Evolutionary conservation across 1,140 invertebrate species (phyloP).

Genomic region (Drosophila biarmipes): DNA sequence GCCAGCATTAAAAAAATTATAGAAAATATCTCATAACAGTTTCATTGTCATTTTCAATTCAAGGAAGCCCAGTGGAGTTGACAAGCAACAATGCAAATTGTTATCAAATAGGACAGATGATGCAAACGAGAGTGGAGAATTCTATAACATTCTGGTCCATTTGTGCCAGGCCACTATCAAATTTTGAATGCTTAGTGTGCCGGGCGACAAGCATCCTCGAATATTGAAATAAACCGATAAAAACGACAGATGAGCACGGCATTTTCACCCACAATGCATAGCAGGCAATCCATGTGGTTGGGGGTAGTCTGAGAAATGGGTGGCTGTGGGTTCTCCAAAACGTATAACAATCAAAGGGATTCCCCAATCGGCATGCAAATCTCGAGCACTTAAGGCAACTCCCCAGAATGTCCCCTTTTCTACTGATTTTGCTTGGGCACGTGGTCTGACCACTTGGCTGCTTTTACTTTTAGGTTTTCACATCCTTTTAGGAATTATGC

Average conservation of each 20-base stretch:
- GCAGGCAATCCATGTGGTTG: slow-evolving; percentile 21
- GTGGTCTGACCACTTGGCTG: slow-evolving; percentile 61
- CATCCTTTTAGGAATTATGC: background rate
- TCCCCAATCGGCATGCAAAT: slow-evolving; percentile 59
- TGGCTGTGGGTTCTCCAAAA: slow-evolving; percentile 20
- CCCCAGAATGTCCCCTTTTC: slow-evolving; percentile 52
- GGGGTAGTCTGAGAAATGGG: background rate
- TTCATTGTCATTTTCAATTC: slow-evolving; percentile 46
- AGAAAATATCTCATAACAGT: slow-evolving; percentile 20
- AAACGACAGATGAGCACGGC: slow-evolving; percentile 60
- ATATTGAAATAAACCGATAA: slow-evolving; percentile 68
- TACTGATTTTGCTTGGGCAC: slow-evolving; percentile 34
- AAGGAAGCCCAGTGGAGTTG: slow-evolving; percentile 11
- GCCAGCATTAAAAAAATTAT: slow-evolving; percentile 13
- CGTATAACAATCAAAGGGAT: slow-evolving; percentile 35
- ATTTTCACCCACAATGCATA: slow-evolving; percentile 13
- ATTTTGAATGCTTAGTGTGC: slow-evolving; percentile 59
- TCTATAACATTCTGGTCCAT: slow-evolving; percentile 47
- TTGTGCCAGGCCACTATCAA: slow-evolving; percentile 65
- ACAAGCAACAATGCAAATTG: slow-evolving; percentile 39
- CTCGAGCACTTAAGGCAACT: slow-evolving; percentile 60
- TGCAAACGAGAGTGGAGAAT: slow-evolving; percentile 28
- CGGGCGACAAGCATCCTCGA: slow-evolving; percentile 57
- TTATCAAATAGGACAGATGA: slow-evolving; percentile 56
- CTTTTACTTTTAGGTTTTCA: slow-evolving; percentile 16